Evolutionary conservation across 64 coral and sea anemone species (phyloP).

Genomic region (Pocillopora verrucosa): DNA sequence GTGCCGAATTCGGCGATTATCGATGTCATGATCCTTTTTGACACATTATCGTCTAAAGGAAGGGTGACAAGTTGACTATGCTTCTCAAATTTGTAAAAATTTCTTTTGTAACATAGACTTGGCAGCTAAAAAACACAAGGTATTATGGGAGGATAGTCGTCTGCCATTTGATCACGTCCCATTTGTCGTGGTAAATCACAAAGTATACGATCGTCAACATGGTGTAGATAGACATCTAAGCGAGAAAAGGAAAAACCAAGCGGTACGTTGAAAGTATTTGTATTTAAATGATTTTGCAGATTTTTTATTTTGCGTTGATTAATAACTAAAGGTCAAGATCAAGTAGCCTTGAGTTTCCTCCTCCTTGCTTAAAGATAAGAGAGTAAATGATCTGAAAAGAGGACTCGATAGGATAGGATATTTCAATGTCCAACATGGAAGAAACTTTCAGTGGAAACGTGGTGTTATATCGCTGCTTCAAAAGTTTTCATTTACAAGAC

Average conservation of each 20-base stretch:
- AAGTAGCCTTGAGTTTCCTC: too few species aligned
- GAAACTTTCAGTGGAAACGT: too few species aligned
- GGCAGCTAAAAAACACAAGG: slow-evolving; percentile 21
- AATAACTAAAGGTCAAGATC: too few species aligned
- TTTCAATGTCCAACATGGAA: too few species aligned
- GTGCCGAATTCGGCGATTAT: too few species aligned
- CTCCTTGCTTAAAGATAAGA: too few species aligned
- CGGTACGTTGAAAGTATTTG: not conserved
- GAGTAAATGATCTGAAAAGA: too few species aligned
- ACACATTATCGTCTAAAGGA: not conserved
- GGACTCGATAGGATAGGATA: too few species aligned
- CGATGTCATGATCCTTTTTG: not conserved
- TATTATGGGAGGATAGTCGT: not conserved
- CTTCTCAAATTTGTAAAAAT: not conserved
- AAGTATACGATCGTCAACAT: slow-evolving; percentile 33
- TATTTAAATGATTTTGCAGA: too few species aligned
- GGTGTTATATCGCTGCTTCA: not conserved
- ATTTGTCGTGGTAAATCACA: slow-evolving; percentile 24
- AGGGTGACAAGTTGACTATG: not conserved
- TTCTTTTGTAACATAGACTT: not conserved
- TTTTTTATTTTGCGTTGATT: too few species aligned
- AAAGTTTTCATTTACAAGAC: too few species aligned
- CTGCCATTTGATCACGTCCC: slow-evolving; percentile 4
- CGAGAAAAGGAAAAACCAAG: slow-evolving; percentile 21
- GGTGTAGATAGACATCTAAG: slow-evolving; percentile 7